Evolutionary conservation across 2,797 vertebrate genomes (phyloP), one percentile per base, ranked within the genome.

Genomic region (Menidia menidia): DNA sequence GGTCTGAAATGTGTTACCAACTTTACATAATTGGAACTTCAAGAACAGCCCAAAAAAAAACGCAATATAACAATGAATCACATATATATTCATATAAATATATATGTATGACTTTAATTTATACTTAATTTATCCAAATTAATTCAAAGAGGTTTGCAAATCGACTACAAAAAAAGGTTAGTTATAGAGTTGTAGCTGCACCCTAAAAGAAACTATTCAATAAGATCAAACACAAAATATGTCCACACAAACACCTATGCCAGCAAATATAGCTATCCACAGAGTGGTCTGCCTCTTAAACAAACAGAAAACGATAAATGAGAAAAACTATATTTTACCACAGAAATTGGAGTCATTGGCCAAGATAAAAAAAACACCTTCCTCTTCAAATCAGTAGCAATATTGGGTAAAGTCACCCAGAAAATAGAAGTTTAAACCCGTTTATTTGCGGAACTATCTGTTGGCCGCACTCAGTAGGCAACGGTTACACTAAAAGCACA

Each of bases 381-480:
- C 66, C 44, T 75, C 78, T 61, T 70, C 50, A 61, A 73, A 75
- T 73, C 60, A 47, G 66, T 61, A 53, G 76, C 63, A 45, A 68
- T 78, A 83, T 82, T 45, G 83, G 82, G 68, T 89, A 68, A 56
- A 87, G 80, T 79, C 89, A 92, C 82, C 87, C 87, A 91, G 88
- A 92, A 94, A 93, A 93, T 90, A 83, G 85, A 81, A 89, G 82
- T 88, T 89, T 88, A 89, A 92, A 92, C 84, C 88, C 89, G 60
- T 91, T 90, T 89, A 93, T 93, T 94, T 94, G 91, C 80, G 85
- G 92, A 94, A 94, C 92, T 94, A 95, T 94, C 93, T 93, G 82
- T 87, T 86, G 87, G 86, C 87, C 54, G 88, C 93, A 93, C 87
- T 89, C 91, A 60, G 90, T 77, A 88, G 89, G 83, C 87, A 88